Percentiles rank a stretch among this genome's conserved stretches.
These are phyloP conservation scores for Sarcophaga peregrina DNA, from an alignment of 1,140 invertebrate species.

Conservation along the genomic window DNA sequence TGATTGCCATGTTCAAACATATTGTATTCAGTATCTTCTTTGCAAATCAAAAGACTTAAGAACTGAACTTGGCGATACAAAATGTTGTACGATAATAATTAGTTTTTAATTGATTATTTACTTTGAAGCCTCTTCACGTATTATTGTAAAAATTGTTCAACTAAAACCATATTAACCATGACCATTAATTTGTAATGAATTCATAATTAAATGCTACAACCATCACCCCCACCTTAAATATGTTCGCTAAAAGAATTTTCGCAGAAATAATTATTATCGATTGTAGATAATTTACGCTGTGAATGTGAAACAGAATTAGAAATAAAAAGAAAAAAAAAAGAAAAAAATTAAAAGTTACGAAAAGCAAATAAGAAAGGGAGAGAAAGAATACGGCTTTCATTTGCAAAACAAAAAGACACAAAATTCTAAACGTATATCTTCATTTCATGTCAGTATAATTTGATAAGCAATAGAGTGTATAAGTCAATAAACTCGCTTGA, in stretches of 20 bases:
- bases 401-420: neutral
- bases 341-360: neutral
- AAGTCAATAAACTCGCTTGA: neutral
- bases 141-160: neutral
- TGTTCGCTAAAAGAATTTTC: neutral
- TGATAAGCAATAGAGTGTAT: conserved; percentile 21
- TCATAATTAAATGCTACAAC: conserved; percentile 3
- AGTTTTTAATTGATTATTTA: neutral
- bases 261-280: conserved; percentile 2
- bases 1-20: neutral
- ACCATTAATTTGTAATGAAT: conserved; percentile 25
- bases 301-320: neutral
- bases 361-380: neutral
- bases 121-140: neutral
- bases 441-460: neutral
- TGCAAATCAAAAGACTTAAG: conserved; percentile 27
- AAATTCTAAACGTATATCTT: conserved; percentile 2
- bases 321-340: neutral
- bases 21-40: too few species aligned
- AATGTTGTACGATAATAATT: neutral
- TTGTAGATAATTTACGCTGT: neutral
- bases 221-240: neutral
- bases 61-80: neutral
- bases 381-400: neutral
- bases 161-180: conserved; percentile 17